Evolutionary conservation across 2,888 invertebrate species (phyloP).

Genomic region (Dolomedes plantarius): DNA sequence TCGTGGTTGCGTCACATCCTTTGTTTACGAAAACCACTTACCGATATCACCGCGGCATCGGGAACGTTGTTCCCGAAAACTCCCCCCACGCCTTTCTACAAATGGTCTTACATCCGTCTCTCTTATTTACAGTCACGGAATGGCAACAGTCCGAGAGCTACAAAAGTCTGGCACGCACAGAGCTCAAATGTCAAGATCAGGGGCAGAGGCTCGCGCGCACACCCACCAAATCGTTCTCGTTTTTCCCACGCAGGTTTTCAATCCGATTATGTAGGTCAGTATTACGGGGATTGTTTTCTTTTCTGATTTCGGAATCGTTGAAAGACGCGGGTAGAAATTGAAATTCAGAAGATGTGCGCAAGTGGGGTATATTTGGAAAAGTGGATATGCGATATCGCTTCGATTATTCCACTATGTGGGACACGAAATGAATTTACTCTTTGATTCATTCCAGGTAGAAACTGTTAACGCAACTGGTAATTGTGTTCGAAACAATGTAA

Average conservation of each 20-base stretch:
- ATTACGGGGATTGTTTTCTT: background rate
- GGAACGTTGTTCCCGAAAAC: background rate
- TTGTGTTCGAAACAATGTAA: too few species aligned
- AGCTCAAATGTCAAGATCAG: conserved; percentile 1
- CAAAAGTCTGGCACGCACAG: background rate
- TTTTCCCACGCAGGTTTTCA: background rate
- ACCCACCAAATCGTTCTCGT: background rate
- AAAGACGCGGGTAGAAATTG: background rate
- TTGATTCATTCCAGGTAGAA: too few species aligned
- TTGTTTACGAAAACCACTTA: background rate
- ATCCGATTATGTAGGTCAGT: background rate
- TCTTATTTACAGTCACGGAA: conserved; percentile 4
- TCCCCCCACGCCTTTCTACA: background rate
- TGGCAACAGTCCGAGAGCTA: background rate
- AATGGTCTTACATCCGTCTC: background rate
- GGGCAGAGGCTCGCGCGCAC: background rate
- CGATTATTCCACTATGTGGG: too few species aligned
- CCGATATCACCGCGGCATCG: background rate
- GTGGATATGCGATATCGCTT: too few species aligned
- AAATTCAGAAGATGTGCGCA: background rate
- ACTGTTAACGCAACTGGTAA: too few species aligned
- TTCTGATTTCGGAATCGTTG: background rate
- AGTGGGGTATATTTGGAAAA: too few species aligned
- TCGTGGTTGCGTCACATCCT: background rate
- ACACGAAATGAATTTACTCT: too few species aligned